Evolutionary conservation across 2,888 invertebrate species (phyloP), one percentile per base, ranked within the genome.

Genomic region (Ichneumoninae sp.): DNA sequence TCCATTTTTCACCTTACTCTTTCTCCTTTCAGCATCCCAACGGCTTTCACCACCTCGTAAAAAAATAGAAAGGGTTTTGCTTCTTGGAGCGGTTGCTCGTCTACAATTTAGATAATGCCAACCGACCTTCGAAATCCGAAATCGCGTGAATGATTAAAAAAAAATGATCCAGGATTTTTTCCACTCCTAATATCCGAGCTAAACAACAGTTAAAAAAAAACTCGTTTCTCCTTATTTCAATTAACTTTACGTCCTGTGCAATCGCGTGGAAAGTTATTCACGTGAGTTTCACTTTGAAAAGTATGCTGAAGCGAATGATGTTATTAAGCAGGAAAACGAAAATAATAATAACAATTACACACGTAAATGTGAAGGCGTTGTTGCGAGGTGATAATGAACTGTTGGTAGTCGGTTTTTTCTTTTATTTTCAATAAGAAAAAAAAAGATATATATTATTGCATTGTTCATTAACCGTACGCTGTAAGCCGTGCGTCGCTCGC

Each of bases 261-360:
- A 30, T 50, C 5, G 30, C 19, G 30, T 40, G 54, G 44, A 47
- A 68, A 72, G 70, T 68, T 66, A 52, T 44, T 40, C 5, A 50
- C 44, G 44, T 47, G 44, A 75, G 70, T 70, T 70, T 76, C 70
- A 65, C 70, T 75, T 76, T 68, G 70, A 70, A 65, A 81, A 80
- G 52, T 44, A 33, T 36, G 54, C 65, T 70, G 81, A 76, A 65
- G 50, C 76, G 54, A 75, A 70, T 76, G 33, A 70, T 62, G 50
- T 70, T 44, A 65, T 80, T 54, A 52, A 30, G 70, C 50, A 54
- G 33, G 33, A 8, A 33, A 47, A 69, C 26, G 33, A 70, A 47
- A 52, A 30, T 30, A 30, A 30, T 30, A 40, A 40, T 10, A 40
- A 40, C 3, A 40, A 40, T 6, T 7, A 36, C 36, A 13, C n/a